phyloP scores from a whole-genome alignment of 2,888 invertebrate species.

The Leucoma salicis region DNA sequence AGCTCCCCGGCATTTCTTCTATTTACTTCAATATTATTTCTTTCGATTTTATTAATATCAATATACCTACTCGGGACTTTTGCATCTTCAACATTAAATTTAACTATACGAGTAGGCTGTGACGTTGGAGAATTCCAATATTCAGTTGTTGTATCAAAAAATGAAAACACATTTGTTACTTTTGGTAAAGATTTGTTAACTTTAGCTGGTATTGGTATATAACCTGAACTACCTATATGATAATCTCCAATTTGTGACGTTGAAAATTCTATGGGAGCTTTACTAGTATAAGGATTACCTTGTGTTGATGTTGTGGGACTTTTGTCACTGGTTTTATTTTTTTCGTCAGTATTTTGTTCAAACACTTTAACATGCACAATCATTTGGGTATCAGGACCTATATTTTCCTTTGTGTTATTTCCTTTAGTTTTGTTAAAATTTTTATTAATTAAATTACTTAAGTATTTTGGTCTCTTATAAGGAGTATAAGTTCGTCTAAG shows the following conservation, averaged over 20 bases:
- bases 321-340: conserved; percentile 27
- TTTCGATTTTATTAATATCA: conserved; percentile 34
- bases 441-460: conserved; percentile 22
- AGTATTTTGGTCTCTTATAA: conserved; percentile 42
- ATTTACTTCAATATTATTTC: conserved; percentile 26
- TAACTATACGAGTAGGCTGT: conserved; percentile 55
- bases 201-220: conserved; percentile 49
- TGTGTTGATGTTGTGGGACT: conserved; percentile 19
- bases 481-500: conserved; percentile 41
- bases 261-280: conserved; percentile 45
- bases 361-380: conserved; percentile 85
- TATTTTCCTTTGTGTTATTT: conserved; percentile 23
- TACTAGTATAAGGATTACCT: conserved; percentile 38
- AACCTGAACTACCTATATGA: conserved; percentile 68
- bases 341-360: conserved; percentile 32
- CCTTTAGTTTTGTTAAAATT: conserved; percentile 14
- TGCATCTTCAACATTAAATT: conserved; percentile 68
- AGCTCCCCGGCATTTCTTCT: conserved; percentile 20
- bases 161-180: conserved; percentile 40
- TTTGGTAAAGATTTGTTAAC: conserved; percentile 27
- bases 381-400: conserved; percentile 73
- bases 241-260: conserved; percentile 64
- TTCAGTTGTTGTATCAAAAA: conserved; percentile 46
- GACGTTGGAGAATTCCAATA: conserved; percentile 30
- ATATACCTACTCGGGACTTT: conserved; percentile 61